These are phyloP conservation scores for Novumbra hubbsi DNA, from an alignment of 2,797 vertebrate species.

Conservation along the genomic window DNA sequence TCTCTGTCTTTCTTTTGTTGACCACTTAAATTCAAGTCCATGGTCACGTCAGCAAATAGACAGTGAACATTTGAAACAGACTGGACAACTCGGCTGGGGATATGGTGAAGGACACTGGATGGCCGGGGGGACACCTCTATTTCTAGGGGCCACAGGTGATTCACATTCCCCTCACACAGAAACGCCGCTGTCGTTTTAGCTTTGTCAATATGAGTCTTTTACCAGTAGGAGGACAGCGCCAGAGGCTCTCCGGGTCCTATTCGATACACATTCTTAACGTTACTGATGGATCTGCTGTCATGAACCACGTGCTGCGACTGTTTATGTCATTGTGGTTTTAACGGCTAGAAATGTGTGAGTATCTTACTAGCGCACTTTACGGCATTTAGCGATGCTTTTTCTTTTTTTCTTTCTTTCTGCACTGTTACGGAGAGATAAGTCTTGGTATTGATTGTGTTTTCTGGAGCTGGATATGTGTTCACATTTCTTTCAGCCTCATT, in stretches of 20 bases:
- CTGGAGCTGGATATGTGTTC: not conserved
- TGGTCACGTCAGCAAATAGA: not conserved
- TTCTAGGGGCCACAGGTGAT: not conserved
- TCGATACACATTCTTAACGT: not conserved
- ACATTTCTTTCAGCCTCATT: not conserved
- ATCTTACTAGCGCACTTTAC: not conserved
- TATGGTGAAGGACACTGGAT: not conserved
- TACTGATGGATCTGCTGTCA: not conserved
- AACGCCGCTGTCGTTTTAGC: not conserved
- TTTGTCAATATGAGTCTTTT: not conserved
- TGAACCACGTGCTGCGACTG: not conserved
- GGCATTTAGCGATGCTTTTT: not conserved
- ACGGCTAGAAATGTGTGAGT: too few species aligned
- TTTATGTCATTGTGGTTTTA: not conserved
- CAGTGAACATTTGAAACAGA: not conserved
- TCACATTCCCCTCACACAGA: not conserved
- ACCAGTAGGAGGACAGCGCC: not conserved
- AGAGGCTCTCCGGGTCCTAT: not conserved
- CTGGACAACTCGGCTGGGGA: not conserved
- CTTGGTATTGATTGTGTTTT: not conserved
- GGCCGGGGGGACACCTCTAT: not conserved
- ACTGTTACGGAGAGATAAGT: not conserved
- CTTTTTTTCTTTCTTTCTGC: not conserved
- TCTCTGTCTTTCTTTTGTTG: not conserved
- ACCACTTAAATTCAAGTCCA: not conserved